Evolutionary conservation across 2,888 invertebrate species (phyloP).

Genomic region (Macrostomum cliftonense): DNA sequence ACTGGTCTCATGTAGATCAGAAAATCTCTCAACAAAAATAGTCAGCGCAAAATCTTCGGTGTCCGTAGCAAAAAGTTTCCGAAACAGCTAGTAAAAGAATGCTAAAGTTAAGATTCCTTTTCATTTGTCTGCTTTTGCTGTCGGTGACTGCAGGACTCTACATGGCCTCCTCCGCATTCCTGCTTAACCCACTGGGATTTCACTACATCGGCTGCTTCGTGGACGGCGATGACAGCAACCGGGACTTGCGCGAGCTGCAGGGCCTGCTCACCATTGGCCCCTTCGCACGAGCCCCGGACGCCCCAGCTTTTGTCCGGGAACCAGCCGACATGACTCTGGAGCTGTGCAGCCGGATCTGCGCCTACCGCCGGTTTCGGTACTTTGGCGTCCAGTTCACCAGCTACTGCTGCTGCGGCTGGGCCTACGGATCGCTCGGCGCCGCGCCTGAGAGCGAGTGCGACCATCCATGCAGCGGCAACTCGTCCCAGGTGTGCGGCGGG

Average conservation of each 20-base stretch:
- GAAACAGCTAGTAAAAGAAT: too few relatives aligned
- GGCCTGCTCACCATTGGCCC: background rate
- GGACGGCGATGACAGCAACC: background rate
- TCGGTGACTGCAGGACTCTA: too few relatives aligned
- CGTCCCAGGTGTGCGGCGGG: background rate
- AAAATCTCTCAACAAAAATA: too few relatives aligned
- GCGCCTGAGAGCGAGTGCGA: background rate
- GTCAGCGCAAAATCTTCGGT: too few relatives aligned
- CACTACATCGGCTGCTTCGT: background rate
- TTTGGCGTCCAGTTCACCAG: background rate
- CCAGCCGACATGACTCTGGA: too few relatives aligned
- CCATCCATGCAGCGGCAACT: background rate
- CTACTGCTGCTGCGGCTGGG: background rate
- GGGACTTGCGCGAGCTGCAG: background rate
- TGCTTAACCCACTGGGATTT: too few relatives aligned
- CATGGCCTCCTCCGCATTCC: too few relatives aligned
- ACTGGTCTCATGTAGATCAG: too few relatives aligned
- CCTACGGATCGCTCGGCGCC: background rate
- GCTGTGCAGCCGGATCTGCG: background rate
- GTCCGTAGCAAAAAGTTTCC: too few relatives aligned
- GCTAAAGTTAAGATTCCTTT: too few relatives aligned
- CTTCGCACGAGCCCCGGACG: background rate
- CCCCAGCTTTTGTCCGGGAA: too few relatives aligned
- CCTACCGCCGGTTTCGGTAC: background rate
- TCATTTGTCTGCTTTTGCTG: too few relatives aligned